Percentiles rank a stretch among this genome's conserved stretches.
phyloP scores from a whole-genome alignment of 1,140 invertebrate species.

The Ceratoteleas bidentatus region DNA sequence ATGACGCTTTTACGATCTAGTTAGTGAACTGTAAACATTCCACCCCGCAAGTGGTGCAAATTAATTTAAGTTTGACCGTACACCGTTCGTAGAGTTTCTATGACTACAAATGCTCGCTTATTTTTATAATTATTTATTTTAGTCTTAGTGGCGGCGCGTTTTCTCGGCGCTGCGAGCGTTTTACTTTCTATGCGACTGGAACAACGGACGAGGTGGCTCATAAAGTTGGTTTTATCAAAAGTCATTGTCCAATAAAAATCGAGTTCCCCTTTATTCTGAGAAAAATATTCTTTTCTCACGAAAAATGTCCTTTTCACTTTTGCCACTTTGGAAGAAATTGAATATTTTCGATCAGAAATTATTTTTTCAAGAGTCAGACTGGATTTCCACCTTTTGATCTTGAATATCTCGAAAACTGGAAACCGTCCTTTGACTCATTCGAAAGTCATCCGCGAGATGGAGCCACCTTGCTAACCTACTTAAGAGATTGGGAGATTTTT shows the following conservation, averaged over 20 bases:
- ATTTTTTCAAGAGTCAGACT: too few relatives aligned
- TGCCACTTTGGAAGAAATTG: too few relatives aligned
- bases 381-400: too few relatives aligned
- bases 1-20: conserved; percentile 78
- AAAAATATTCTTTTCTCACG: too few relatives aligned
- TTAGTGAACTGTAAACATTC: conserved; percentile 78
- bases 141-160: conserved; percentile 67
- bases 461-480: conserved; percentile 8
- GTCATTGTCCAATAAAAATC: too few relatives aligned
- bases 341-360: too few relatives aligned
- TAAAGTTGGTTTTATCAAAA: too few relatives aligned
- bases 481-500: conserved; percentile 19
- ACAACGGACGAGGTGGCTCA: conserved; percentile 2
- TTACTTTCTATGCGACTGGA: conserved; percentile 18
- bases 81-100: conserved; percentile 72
- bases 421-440: too few relatives aligned
- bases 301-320: too few relatives aligned
- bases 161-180: conserved; percentile 31
- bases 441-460: too few relatives aligned
- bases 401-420: too few relatives aligned
- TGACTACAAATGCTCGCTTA: conserved; percentile 79
- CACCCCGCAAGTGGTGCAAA: conserved; percentile 77
- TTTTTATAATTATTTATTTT: conserved; percentile 81
- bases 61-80: conserved; percentile 72
- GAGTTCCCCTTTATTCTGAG: neutral